phyloP scores from a whole-genome alignment of 1,140 invertebrate species.

The Drosophila subpulchrella region DNA sequence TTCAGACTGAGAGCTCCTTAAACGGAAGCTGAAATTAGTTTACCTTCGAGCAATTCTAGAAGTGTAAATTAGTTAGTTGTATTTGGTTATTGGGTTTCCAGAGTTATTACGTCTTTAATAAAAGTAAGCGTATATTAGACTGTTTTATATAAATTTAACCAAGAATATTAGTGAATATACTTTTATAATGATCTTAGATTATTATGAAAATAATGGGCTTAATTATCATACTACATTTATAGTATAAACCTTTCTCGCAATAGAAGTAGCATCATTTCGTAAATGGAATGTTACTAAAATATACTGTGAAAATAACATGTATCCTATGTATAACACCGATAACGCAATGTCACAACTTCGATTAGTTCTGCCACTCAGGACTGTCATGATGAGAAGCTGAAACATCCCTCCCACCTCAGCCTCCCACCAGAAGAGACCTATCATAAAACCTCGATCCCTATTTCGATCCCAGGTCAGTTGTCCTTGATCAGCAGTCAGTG shows the following conservation, averaged over 20 bases:
- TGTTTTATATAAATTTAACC: too few species aligned
- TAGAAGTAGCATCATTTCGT: too few species aligned
- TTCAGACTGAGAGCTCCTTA: neutral
- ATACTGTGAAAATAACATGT: too few species aligned
- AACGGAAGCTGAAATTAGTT: conserved; percentile 39
- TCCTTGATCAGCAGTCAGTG: conserved; percentile 71
- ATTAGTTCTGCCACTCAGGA: conserved; percentile 39
- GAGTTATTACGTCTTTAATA: too few species aligned
- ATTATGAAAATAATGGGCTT: too few species aligned
- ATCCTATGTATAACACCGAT: too few species aligned
- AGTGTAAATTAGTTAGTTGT: neutral
- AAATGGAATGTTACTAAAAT: too few species aligned
- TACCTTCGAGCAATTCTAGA: neutral
- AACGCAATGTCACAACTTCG: neutral
- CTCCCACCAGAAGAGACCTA: conserved; percentile 4
- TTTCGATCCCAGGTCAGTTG: conserved; percentile 7
- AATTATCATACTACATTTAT: too few species aligned
- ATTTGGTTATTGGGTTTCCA: neutral
- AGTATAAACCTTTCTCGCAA: too few species aligned
- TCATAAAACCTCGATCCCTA: conserved; percentile 34
- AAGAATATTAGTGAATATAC: too few species aligned
- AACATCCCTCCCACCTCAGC: conserved; percentile 27
- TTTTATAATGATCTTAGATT: too few species aligned
- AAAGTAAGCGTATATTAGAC: too few species aligned
- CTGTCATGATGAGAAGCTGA: conserved; percentile 30